A percentile compares a stretch with the other conserved stretches of the same genome.
Evolutionary conservation across 2,888 invertebrate genomes (phyloP).

Genomic region (Bruchidius siliquastri): DNA sequence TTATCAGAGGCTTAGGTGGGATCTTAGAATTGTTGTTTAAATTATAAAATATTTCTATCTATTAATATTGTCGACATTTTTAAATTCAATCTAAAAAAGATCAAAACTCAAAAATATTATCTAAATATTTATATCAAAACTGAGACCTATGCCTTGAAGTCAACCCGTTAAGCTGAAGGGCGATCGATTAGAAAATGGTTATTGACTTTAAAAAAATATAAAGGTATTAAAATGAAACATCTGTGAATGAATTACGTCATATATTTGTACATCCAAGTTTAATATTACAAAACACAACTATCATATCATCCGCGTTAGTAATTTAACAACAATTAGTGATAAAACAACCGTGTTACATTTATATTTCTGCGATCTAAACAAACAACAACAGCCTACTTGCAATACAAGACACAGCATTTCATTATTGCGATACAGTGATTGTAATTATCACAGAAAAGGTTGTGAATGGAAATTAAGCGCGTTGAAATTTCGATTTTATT

Average conservation of each 20-base stretch:
- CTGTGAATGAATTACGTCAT: not conserved
- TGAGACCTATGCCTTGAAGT: no score
- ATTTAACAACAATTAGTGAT: constrained; percentile 23
- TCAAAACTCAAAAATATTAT: no score
- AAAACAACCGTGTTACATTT: constrained; percentile 15
- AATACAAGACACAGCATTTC: constrained; percentile 49
- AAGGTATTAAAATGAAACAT: not conserved
- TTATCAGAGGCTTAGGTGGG: no score
- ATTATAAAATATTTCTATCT: no score
- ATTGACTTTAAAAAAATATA: no score
- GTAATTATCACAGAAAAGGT: constrained; percentile 49
- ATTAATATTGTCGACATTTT: no score
- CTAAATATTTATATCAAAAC: no score
- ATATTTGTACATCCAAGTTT: constrained; percentile 14
- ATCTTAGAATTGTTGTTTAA: no score
- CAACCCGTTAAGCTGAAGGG: no score
- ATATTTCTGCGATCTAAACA: constrained; percentile 16
- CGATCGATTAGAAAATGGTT: no score
- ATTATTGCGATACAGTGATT: constrained; percentile 50
- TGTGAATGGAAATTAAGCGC: constrained; percentile 30
- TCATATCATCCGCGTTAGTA: constrained; percentile 24
- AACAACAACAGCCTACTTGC: constrained; percentile 44
- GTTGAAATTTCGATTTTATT: not conserved
- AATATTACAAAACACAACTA: constrained; percentile 34
- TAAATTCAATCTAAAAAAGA: no score